phyloP scores from a whole-genome alignment of 2,797 vertebrate genomes.

The Danio kyathit region DNA sequence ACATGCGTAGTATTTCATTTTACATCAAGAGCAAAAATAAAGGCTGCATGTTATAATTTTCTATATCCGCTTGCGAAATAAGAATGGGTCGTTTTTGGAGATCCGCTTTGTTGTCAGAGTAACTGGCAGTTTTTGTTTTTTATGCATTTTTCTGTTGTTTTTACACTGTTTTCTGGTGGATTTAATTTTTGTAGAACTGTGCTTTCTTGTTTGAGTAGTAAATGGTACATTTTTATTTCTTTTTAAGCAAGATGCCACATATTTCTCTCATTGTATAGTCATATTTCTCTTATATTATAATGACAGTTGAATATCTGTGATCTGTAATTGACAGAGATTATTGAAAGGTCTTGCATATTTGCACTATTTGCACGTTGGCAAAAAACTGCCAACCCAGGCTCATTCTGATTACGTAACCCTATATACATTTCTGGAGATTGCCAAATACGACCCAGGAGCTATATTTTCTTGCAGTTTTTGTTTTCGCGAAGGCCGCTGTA shows the following conservation, averaged over 20 bases:
- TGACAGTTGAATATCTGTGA: neutral
- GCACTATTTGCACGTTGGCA: slow-evolving; percentile 18
- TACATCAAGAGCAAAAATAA: slow-evolving; percentile 62
- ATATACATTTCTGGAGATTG: too few species aligned
- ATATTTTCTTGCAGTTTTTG: too few species aligned
- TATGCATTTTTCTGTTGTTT: neutral
- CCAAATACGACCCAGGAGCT: too few species aligned
- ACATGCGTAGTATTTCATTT: slow-evolving; percentile 70
- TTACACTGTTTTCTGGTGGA: neutral
- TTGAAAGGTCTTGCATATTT: slow-evolving; percentile 26
- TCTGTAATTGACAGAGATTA: slow-evolving; percentile 6
- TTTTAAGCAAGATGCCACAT: neutral
- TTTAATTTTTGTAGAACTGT: neutral
- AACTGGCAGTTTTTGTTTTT: slow-evolving; percentile 40
- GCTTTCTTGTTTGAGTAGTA: neutral
- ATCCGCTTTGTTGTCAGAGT: slow-evolving; percentile 43
- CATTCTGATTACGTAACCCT: too few species aligned
- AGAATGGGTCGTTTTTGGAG: slow-evolving; percentile 60
- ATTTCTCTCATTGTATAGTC: neutral
- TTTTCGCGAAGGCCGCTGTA: too few species aligned
- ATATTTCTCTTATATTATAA: slow-evolving; percentile 6
- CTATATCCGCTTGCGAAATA: slow-evolving; percentile 72
- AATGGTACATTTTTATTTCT: neutral
- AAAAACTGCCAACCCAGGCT: too few species aligned
- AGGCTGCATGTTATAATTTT: slow-evolving; percentile 71